Evolutionary conservation across 1,140 invertebrate species (phyloP), one percentile per base, ranked within the genome.

Genomic region (Adelges cooleyi): DNA sequence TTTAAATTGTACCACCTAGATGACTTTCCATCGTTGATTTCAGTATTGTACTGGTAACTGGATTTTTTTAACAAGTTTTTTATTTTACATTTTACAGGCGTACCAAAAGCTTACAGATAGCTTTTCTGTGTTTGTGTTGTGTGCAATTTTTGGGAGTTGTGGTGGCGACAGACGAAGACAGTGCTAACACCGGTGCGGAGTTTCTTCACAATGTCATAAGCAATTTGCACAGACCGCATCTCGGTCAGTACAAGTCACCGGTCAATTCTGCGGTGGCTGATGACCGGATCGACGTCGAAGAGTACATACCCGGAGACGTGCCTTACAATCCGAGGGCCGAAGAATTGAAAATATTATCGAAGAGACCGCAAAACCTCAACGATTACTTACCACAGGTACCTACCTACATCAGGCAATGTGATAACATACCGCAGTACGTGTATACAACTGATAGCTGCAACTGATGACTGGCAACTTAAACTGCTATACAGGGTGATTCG

Each of bases 281-380:
- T 13, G 56, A 46, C 2, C 22, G 56, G 17, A 62, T 62, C 23
- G 56, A 62, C 42, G 56, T 62, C 11, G 42, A 62, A 18, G 56
- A 62, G 22, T 48, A 48, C 42, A 62, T 48, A 46, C 42, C 56
- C n/a, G 17, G 27, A n/a, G 56, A 62, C 13, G 40, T 17, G n/a
- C 13, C 27, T 1, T 18, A 15, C 3, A 10, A 33, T 22, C 42
- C 23, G 2, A 0, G 3, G 5, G 13, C 29, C 23, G 42, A 62
- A 6, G n/a, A 44, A 4, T 15, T 48, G 29, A 27, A 62, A 8
- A 22, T 62, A 22, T 17, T 62, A 11, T 62, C 56, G 4, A 62
- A 48, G 36, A 38, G 18, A 27, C 56, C 56, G 0, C 10, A 44
- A 23, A 13, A 48, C 15, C 13, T 44, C 8, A 56, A 62, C 51